These are phyloP conservation scores for Diarsia mendica DNA, from an alignment of 2,888 invertebrate species.

Conservation along the genomic window DNA sequence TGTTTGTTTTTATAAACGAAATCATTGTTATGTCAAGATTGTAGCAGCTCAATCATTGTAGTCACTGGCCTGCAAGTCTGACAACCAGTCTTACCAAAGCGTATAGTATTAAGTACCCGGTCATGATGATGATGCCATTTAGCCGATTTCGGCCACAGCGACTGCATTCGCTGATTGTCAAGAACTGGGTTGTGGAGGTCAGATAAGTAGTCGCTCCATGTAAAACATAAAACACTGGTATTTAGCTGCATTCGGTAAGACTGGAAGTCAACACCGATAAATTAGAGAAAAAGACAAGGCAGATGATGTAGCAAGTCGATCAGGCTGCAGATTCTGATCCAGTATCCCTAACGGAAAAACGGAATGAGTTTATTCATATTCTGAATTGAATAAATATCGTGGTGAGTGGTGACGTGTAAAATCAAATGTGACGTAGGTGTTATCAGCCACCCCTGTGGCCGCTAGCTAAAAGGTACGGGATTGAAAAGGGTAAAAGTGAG, in stretches of 20 bases:
- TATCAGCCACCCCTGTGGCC: not conserved
- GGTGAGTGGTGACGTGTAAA: not conserved
- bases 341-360: not conserved
- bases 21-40: not conserved
- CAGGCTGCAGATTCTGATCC: not conserved
- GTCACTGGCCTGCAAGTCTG: too few relatives aligned
- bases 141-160: too few relatives aligned
- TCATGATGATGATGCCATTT: too few relatives aligned
- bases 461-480: conserved; percentile 18
- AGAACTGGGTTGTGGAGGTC: too few relatives aligned
- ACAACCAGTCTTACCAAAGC: too few relatives aligned
- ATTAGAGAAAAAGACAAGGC: too few relatives aligned
- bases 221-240: too few relatives aligned
- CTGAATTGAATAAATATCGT: not conserved
- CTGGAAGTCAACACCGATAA: too few relatives aligned
- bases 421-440: conserved; percentile 8
- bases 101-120: too few relatives aligned
- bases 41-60: not conserved
- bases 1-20: not conserved
- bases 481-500: conserved; percentile 24
- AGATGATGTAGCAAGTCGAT: not conserved
- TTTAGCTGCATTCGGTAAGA: too few relatives aligned
- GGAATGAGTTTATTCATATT: not conserved
- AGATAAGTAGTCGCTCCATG: too few relatives aligned
- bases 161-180: too few relatives aligned